phyloP scores from a whole-genome alignment of 2,797 vertebrate genomes.

The Brotula barbata region DNA sequence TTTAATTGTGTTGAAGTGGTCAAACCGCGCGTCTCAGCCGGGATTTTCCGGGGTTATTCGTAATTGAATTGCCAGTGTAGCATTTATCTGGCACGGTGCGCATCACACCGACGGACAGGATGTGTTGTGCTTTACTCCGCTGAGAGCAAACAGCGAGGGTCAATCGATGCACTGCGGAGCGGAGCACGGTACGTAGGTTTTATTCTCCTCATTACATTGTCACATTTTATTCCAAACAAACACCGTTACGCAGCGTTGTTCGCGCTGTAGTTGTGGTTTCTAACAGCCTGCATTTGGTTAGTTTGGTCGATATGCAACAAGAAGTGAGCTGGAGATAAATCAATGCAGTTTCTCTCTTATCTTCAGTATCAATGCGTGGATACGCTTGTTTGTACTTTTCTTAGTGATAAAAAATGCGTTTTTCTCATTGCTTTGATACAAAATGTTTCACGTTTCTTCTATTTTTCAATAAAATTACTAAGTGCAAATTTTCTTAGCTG shows the following conservation, averaged over 20 bases:
- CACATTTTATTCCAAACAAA: slow-evolving; percentile 38
- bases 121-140: slow-evolving; percentile 73
- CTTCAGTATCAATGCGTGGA: slow-evolving; percentile 34
- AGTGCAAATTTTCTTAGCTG: not conserved
- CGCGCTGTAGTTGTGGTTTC: slow-evolving; percentile 9
- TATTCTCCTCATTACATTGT: slow-evolving; percentile 41
- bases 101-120: slow-evolving; percentile 84
- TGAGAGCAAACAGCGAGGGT: slow-evolving; percentile 79
- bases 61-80: slow-evolving; percentile 88
- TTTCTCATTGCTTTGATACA: slow-evolving; percentile 14
- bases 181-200: slow-evolving; percentile 80
- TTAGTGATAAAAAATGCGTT: slow-evolving; percentile 21
- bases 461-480: slow-evolving; percentile 7
- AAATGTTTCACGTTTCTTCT: not conserved
- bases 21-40: slow-evolving; percentile 14
- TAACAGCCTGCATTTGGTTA: slow-evolving; percentile 3
- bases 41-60: slow-evolving; percentile 80
- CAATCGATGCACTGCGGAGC: slow-evolving; percentile 84
- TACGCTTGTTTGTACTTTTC: slow-evolving; percentile 9
- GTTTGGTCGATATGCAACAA: slow-evolving; percentile 38
- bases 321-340: slow-evolving; percentile 30
- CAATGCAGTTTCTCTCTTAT: slow-evolving; percentile 50
- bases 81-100: slow-evolving; percentile 85
- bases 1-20: not conserved
- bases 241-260: slow-evolving; percentile 5